Percentiles rank a stretch among this genome's conserved stretches.
Evolutionary conservation across 2,888 invertebrate genomes (phyloP).

Genomic region (Anaspis maculata): DNA sequence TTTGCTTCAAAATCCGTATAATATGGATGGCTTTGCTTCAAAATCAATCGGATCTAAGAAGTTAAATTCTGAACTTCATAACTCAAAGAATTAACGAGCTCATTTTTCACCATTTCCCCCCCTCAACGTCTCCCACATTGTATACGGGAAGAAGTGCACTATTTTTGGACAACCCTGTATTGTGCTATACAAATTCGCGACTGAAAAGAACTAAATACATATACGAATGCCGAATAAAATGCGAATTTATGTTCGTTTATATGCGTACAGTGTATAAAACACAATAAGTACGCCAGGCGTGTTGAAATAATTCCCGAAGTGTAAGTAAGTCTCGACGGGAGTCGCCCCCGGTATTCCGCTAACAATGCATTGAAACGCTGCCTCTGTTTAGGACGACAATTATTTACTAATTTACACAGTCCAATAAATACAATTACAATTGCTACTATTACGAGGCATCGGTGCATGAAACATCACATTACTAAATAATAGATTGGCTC

Average conservation of each 20-base stretch:
- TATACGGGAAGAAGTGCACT: no score
- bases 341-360: constrained; percentile 28
- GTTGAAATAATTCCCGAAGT: constrained; percentile 30
- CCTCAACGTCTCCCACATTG: no score
- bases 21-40: no score
- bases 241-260: constrained; percentile 8
- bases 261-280: constrained; percentile 10
- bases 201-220: no score
- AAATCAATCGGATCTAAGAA: no score
- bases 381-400: constrained; percentile 38
- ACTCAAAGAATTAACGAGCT: no score
- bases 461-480: constrained; percentile 28
- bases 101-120: no score
- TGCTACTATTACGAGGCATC: constrained; percentile 32
- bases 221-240: constrained; percentile 8
- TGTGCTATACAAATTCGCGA: no score
- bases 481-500: constrained; percentile 18
- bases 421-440: constrained; percentile 42
- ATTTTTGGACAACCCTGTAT: no score
- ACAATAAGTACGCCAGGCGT: constrained; percentile 17
- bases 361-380: constrained; percentile 31
- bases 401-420: constrained; percentile 42
- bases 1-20: no score
- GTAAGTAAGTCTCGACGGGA: constrained; percentile 38
- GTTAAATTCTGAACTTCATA: no score